These are phyloP conservation scores for Hippocampus barbouri DNA, from an alignment of 2,113 vertebrate genomes.

Conservation along the genomic window DNA sequence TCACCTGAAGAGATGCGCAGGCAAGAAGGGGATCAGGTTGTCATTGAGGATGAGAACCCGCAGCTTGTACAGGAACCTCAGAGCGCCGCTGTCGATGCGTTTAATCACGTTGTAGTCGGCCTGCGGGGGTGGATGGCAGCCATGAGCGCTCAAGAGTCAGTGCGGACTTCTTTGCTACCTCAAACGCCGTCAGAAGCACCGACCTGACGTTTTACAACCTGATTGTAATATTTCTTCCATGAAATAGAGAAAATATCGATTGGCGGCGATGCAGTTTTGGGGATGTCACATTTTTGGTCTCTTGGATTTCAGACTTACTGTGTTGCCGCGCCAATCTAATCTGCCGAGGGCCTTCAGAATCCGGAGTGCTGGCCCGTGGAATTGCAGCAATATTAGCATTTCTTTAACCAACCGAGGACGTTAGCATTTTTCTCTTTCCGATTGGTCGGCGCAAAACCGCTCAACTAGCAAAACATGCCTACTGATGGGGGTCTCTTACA, in stretches of 20 bases:
- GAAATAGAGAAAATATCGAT: background rate
- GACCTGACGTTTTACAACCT: background rate
- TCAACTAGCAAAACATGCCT: no score
- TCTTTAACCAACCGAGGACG: background rate
- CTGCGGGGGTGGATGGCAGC: conserved; percentile 74
- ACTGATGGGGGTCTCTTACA: no score
- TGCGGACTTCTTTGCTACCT: background rate
- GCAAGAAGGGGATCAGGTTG: conserved; percentile 94
- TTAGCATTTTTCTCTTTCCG: background rate
- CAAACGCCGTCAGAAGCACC: background rate
- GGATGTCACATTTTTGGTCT: background rate
- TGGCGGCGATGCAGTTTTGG: background rate
- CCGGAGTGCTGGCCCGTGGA: background rate
- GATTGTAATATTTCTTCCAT: background rate
- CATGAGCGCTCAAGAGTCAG: background rate
- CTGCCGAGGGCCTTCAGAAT: background rate
- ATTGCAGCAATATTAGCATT: background rate
- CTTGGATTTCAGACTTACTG: background rate
- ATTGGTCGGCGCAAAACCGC: no score
- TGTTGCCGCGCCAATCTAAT: no score
- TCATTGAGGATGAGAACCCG: conserved; percentile 97
- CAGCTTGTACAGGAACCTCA: conserved; percentile 91
- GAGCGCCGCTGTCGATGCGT: conserved; percentile 92
- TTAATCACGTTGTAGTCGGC: conserved; percentile 99
- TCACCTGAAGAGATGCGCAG: conserved; percentile 87